Evolutionary conservation across 1,140 invertebrate genomes (phyloP).

Genomic region (Hesperophylax magnus): DNA sequence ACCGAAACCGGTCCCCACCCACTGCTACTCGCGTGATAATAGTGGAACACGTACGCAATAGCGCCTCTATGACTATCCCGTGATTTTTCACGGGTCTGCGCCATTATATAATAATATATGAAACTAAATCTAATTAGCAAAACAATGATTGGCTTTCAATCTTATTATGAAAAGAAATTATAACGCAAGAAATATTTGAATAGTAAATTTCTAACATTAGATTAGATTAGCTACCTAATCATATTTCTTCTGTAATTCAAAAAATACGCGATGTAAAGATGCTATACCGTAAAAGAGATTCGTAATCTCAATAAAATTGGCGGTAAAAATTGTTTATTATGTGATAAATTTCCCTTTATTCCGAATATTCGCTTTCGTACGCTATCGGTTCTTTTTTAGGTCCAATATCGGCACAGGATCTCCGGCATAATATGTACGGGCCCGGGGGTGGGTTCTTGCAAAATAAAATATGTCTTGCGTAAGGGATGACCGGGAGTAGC

Average conservation of each 20-base stretch:
- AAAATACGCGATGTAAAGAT: constrained; percentile 5
- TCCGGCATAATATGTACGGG: not conserved
- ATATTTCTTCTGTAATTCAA: constrained; percentile 9
- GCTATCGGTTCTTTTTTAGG: constrained; percentile 32
- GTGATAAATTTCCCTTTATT: constrained; percentile 35
- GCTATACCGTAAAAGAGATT: constrained; percentile 17
- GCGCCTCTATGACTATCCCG: too few relatives aligned
- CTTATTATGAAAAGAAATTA: too few relatives aligned
- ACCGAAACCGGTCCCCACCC: too few relatives aligned
- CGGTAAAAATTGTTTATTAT: constrained; percentile 44
- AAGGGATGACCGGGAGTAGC: not conserved
- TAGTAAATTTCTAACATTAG: too few relatives aligned
- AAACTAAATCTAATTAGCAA: too few relatives aligned
- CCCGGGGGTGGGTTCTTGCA: not conserved
- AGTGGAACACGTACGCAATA: too few relatives aligned
- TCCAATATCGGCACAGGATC: constrained; percentile 29
- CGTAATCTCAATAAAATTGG: constrained; percentile 40
- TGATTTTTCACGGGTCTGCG: too few relatives aligned
- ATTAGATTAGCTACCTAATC: not conserved
- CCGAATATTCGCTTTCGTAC: constrained; percentile 38
- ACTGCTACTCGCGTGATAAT: too few relatives aligned
- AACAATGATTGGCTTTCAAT: too few relatives aligned
- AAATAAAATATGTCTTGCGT: constrained; percentile 1
- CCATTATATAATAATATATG: too few relatives aligned
- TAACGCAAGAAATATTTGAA: too few relatives aligned